These are phyloP conservation scores for Bos javanicus DNA, from an alignment of 2,113 vertebrate species.

Conservation along the genomic window DNA sequence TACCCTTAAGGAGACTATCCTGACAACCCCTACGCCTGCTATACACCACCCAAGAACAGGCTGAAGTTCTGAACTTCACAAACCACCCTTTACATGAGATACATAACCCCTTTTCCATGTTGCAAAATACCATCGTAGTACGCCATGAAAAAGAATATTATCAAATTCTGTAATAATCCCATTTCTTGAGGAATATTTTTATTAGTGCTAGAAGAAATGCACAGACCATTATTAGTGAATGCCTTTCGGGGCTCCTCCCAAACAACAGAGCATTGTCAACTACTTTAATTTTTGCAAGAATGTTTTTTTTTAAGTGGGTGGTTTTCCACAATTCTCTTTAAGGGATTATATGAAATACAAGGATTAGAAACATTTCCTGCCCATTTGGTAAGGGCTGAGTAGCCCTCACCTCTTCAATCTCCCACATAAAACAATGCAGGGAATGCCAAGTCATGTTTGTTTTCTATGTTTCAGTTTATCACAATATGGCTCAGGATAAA, in stretches of 20 bases:
- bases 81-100: background rate
- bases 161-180: background rate
- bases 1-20: background rate
- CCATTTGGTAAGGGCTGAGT: background rate
- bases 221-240: background rate
- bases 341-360: background rate
- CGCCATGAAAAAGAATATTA: background rate
- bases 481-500: background rate
- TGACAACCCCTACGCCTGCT: background rate
- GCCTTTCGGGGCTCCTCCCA: background rate
- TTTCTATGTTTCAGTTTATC: background rate
- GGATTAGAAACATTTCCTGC: background rate
- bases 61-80: background rate
- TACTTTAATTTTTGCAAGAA: background rate
- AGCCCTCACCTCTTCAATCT: background rate
- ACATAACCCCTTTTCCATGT: background rate
- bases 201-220: background rate
- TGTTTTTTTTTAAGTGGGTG: background rate
- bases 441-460: background rate
- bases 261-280: background rate
- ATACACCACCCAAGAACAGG: background rate
- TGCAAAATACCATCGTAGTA: background rate
- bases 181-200: background rate
- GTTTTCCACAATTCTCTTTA: background rate
- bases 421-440: background rate